phyloP scores from a whole-genome alignment of 2,797 vertebrate species.

The Morus bassanus region DNA sequence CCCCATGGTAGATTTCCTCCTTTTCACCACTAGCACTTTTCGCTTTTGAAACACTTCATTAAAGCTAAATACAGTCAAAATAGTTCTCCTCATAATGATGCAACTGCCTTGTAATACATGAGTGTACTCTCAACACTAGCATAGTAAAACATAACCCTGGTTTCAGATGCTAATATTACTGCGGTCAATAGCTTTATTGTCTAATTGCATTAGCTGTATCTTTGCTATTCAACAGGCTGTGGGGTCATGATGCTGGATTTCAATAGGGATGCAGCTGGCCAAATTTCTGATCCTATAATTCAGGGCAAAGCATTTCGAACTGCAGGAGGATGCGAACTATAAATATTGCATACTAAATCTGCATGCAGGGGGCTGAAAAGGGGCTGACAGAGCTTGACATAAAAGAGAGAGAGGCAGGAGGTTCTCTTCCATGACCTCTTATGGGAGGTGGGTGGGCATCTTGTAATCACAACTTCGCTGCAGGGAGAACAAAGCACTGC shows the following conservation, averaged over 20 bases:
- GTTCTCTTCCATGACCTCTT: background rate
- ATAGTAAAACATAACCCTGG: background rate
- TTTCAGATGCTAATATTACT: background rate
- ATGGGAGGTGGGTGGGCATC: background rate
- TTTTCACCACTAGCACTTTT: background rate
- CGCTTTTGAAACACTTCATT: background rate
- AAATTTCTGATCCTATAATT: background rate
- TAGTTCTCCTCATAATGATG: background rate
- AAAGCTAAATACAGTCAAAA: background rate
- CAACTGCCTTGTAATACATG: background rate
- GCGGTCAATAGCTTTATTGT: background rate
- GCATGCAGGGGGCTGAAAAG: accelerated
- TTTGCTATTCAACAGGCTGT: background rate
- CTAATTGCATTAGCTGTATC: background rate
- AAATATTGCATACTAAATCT: background rate
- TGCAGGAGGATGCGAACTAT: background rate
- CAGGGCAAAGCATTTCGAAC: background rate
- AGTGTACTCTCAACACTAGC: background rate
- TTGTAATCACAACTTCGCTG: background rate
- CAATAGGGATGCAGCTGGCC: background rate
- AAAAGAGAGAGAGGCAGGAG: background rate
- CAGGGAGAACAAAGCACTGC: background rate
- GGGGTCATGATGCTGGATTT: background rate
- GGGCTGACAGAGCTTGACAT: background rate
- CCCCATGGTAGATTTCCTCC: background rate